Evolutionary conservation across 2,888 invertebrate species (phyloP).

Genomic region (Phragmatobia fuliginosa): DNA sequence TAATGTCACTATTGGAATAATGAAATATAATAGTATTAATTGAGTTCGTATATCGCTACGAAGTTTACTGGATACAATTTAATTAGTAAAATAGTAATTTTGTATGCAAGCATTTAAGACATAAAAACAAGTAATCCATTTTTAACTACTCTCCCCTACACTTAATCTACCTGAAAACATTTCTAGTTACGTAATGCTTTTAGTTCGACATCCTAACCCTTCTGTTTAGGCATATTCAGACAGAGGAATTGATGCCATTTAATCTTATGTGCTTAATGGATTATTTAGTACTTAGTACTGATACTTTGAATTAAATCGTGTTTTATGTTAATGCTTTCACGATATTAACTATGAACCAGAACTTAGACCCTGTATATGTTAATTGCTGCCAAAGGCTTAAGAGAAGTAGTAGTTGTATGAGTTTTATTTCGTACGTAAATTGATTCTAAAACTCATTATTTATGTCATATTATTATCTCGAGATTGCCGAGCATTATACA

Average conservation of each 20-base stretch:
- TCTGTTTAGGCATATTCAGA: constrained; percentile 32
- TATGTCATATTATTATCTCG: too few species aligned
- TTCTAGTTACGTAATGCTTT: constrained; percentile 40
- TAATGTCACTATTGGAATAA: not conserved
- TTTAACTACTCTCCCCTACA: not conserved
- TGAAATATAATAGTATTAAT: not conserved
- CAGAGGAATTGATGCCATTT: constrained; percentile 40
- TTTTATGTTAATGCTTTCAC: constrained; percentile 12
- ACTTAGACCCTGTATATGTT: not conserved
- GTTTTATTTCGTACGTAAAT: too few species aligned
- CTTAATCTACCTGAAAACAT: constrained; percentile 42
- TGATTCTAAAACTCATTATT: too few species aligned
- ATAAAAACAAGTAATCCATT: not conserved
- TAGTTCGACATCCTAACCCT: constrained; percentile 36
- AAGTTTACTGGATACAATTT: not conserved
- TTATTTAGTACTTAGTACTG: constrained; percentile 38
- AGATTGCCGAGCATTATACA: too few species aligned
- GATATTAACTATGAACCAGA: not conserved
- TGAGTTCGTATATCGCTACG: not conserved
- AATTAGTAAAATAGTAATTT: not conserved
- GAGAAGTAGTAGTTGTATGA: not conserved
- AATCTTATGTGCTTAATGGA: constrained; percentile 42
- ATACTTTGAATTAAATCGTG: constrained; percentile 11
- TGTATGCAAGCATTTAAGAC: not conserved
- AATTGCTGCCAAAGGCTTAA: not conserved